Evolutionary conservation across 2,888 invertebrate genomes (phyloP).

Genomic region (Quadroppia sp.): DNA sequence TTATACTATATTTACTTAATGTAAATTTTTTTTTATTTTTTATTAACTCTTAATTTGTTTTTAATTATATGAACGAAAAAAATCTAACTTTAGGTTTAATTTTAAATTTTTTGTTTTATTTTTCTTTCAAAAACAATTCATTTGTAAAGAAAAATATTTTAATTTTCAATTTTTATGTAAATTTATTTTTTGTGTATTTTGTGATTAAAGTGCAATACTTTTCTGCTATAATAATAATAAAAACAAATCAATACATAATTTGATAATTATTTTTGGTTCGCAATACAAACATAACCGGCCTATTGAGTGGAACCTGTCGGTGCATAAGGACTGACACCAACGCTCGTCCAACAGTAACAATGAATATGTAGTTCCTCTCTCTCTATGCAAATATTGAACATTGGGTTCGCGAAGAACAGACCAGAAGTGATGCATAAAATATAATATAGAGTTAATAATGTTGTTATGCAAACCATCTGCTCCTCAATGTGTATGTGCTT

Average conservation of each 20-base stretch:
- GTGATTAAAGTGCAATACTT: slow-evolving; percentile 23
- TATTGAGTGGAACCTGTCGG: slow-evolving; percentile 4
- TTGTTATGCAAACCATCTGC: slow-evolving; percentile 38
- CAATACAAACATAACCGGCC: neutral
- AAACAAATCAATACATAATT: slow-evolving; percentile 19
- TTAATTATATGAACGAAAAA: neutral
- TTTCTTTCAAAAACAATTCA: slow-evolving; percentile 8
- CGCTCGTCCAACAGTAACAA: neutral
- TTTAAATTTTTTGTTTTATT: slow-evolving; percentile 13
- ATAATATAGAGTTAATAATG: slow-evolving; percentile 39
- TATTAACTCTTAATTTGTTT: neutral
- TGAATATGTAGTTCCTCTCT: neutral
- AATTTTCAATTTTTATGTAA: too few species aligned
- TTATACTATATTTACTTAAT: neutral
- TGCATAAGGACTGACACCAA: neutral
- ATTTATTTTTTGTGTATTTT: too few species aligned
- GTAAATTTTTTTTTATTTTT: slow-evolving; percentile 2
- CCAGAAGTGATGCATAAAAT: slow-evolving; percentile 37
- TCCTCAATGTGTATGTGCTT: slow-evolving; percentile 19
- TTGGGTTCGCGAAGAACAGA: slow-evolving; percentile 7
- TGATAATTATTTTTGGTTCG: slow-evolving; percentile 24
- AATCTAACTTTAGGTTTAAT: too few species aligned
- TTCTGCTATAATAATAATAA: neutral
- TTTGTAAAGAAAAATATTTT: too few species aligned
- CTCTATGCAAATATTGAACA: slow-evolving; percentile 34